Conservation (phyloP, 1,140 invertebrate species). For the Zaprionus ghesquierei region DNA sequence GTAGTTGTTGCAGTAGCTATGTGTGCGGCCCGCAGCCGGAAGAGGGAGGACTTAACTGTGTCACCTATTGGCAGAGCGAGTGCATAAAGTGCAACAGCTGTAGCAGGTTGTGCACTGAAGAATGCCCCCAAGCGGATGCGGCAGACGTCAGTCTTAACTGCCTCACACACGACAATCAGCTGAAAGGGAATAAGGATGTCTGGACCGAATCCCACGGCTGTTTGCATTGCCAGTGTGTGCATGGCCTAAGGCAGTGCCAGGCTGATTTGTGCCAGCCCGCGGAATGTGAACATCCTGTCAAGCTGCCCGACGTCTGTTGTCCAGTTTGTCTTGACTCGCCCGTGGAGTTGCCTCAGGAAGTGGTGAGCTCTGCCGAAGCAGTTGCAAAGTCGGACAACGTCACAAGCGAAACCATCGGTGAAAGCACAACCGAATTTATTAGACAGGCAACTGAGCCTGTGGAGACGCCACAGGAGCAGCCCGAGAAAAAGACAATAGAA, state of each 20-base stretch:
- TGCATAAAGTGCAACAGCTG: constrained; percentile 62
- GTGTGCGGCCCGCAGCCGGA: constrained; percentile 37
- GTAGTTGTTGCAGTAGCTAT: constrained; percentile 59
- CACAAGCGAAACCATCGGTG: neutral
- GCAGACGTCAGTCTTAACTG: constrained; percentile 19
- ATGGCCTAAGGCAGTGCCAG: constrained; percentile 19
- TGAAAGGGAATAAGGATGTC: constrained; percentile 20
- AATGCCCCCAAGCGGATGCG: neutral
- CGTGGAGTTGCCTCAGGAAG: neutral
- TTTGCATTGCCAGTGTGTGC: constrained; percentile 35
- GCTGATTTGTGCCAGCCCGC: constrained; percentile 5
- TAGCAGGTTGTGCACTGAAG: neutral
- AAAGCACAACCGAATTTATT: neutral
- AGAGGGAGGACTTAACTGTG: neutral
- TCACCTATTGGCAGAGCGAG: constrained; percentile 35
- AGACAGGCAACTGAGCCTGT: neutral
- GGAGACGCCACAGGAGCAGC: neutral
- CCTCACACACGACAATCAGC: constrained; percentile 9
- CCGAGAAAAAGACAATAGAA: too few species aligned
- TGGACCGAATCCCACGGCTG: constrained; percentile 56
- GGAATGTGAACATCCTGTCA: constrained; percentile 40
- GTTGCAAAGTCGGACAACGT: neutral
- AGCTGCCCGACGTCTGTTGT: constrained; percentile 47
- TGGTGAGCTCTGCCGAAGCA: neutral
- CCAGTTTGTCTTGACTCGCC: constrained; percentile 23